These are phyloP conservation scores for Hydroisotoma schaefferi DNA, from an alignment of 2,888 invertebrate species.

Conservation along the genomic window DNA sequence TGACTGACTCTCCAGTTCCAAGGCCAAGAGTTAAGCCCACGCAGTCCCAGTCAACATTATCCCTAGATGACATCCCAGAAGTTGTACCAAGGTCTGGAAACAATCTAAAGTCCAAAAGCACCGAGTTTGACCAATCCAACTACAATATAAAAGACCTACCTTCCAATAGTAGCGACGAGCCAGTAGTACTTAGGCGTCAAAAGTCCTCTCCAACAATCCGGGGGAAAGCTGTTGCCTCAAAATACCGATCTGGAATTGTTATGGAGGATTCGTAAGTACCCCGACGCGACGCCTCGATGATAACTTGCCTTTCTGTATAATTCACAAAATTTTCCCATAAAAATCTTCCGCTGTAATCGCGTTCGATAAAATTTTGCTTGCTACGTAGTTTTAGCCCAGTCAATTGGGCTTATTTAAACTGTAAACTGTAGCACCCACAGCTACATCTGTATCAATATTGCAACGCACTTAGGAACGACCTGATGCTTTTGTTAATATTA, in stretches of 20 bases:
- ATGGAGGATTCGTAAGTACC: slow-evolving; percentile 36
- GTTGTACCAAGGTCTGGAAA: background rate
- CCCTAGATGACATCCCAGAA: background rate
- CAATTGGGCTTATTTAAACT: too few species aligned
- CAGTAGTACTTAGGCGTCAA: slow-evolving; percentile 22
- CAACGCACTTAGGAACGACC: too few species aligned
- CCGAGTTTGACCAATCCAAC: background rate
- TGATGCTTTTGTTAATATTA: too few species aligned
- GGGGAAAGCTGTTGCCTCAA: slow-evolving; percentile 27
- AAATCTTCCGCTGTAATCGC: too few species aligned
- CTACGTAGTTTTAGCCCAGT: too few species aligned
- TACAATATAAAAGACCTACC: background rate
- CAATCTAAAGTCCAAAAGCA: background rate
- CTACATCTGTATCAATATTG: too few species aligned
- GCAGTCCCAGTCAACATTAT: background rate
- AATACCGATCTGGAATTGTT: slow-evolving; percentile 44
- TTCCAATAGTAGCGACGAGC: background rate
- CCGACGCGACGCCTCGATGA: too few species aligned
- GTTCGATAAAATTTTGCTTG: too few species aligned
- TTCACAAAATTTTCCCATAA: too few species aligned
- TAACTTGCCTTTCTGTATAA: too few species aligned
- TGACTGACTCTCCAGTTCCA: slow-evolving; percentile 2
- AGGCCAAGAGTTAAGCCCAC: slow-evolving; percentile 4
- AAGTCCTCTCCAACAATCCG: slow-evolving; percentile 17
- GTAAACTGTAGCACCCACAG: too few species aligned